These are phyloP conservation scores for Dinomys branickii DNA, from an alignment of 2,113 vertebrate genomes.

Conservation along the genomic window DNA sequence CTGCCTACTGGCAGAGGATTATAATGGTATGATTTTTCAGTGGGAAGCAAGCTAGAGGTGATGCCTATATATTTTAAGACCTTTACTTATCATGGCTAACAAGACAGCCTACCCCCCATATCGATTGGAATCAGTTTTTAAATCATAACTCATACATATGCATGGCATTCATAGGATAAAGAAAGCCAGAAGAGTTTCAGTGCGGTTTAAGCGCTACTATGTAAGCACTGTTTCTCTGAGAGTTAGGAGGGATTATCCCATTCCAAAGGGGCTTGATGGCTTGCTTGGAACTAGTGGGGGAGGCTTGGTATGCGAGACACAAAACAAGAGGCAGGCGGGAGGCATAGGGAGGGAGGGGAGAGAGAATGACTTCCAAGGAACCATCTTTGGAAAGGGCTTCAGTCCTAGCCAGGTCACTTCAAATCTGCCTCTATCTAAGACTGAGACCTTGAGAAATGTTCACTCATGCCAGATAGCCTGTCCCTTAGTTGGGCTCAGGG, in stretches of 20 bases:
- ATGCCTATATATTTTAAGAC: neutral
- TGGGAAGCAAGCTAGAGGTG: neutral
- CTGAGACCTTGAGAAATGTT: neutral
- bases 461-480: neutral
- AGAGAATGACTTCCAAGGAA: neutral
- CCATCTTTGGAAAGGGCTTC: neutral
- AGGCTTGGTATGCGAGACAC: neutral
- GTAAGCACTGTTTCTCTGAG: neutral
- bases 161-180: neutral
- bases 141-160: neutral
- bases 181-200: neutral
- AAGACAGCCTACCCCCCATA: neutral
- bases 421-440: no score
- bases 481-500: neutral
- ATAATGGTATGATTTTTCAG: neutral
- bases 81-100: neutral
- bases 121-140: neutral
- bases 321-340: neutral
- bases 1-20: neutral
- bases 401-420: neutral
- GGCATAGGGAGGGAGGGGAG: neutral
- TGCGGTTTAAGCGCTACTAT: neutral
- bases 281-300: neutral
- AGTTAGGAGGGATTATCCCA: neutral
- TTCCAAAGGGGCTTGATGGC: neutral